Conservation (phyloP, 30 jellyfish, hydroid and myxozoan species). For the Hydractinia symbiolongicarpus region DNA sequence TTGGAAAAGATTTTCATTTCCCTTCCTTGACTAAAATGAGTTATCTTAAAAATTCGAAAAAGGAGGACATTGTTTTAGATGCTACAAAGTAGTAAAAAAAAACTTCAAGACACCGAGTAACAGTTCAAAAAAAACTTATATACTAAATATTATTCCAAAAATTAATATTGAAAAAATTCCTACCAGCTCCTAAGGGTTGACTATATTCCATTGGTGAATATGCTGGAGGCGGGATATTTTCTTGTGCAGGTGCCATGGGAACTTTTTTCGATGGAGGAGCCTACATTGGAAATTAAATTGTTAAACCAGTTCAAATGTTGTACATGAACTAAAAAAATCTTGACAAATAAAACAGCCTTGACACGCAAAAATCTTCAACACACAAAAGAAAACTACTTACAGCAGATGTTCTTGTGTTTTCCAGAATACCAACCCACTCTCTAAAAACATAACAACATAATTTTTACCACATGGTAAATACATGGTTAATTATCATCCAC, state of each 20-base stretch:
- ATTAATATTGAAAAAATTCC: not conserved
- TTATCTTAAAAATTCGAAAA: too few species aligned
- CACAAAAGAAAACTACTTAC: constrained; percentile 32
- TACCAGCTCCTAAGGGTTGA: constrained; percentile 57
- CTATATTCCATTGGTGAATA: constrained; percentile 44
- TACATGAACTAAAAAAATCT: not conserved
- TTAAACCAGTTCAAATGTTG: not conserved
- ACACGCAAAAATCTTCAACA: not conserved
- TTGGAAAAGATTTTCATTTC: too few species aligned
- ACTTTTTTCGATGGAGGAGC: constrained; percentile 34
- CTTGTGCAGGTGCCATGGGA: constrained; percentile 65
- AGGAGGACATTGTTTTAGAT: too few species aligned
- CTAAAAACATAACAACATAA: constrained; percentile 34
- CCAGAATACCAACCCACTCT: constrained; percentile 81
- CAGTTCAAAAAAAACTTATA: not conserved
- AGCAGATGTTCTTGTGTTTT: constrained; percentile 50
- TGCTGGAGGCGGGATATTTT: constrained; percentile 29
- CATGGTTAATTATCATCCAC: too few species aligned
- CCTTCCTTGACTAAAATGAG: too few species aligned
- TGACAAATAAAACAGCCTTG: not conserved
- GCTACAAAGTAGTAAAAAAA: too few species aligned
- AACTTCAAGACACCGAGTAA: not conserved
- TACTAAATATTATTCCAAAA: not conserved
- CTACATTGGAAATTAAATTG: constrained; percentile 32
- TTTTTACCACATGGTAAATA: too few species aligned